phyloP scores from a whole-genome alignment of 2,888 invertebrate species.

The Drosophila ustulata region DNA sequence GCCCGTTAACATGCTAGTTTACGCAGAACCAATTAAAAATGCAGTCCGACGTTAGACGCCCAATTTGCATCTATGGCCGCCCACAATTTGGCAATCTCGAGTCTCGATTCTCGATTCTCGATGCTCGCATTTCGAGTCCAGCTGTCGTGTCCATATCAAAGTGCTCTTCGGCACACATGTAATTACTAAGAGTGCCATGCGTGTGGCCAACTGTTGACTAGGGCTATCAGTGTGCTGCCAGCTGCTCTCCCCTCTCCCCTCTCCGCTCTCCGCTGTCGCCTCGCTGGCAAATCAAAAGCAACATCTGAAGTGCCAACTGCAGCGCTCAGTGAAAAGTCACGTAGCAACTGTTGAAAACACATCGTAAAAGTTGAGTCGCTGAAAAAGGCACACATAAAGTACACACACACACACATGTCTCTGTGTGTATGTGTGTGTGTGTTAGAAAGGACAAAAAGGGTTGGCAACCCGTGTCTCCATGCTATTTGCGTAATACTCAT shows the following conservation, averaged over 20 bases:
- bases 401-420: constrained; percentile 13
- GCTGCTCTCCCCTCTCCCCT: constrained; percentile 3
- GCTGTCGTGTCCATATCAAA: constrained; percentile 41
- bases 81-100: not conserved
- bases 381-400: constrained; percentile 31
- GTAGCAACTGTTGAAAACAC: constrained; percentile 74
- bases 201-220: constrained; percentile 72
- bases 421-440: not conserved
- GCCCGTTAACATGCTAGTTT: constrained; percentile 36
- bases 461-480: constrained; percentile 28
- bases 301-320: constrained; percentile 62
- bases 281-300: constrained; percentile 26
- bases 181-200: constrained; percentile 61
- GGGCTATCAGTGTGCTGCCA: constrained; percentile 47
- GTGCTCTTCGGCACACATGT: constrained; percentile 51
- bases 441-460: constrained; percentile 44
- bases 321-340: constrained; percentile 70
- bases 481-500: constrained; percentile 50
- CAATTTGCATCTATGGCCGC: constrained; percentile 20
- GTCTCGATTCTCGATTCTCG: too few species aligned
- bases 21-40: constrained; percentile 65
- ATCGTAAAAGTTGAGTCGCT: constrained; percentile 71
- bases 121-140: not conserved
- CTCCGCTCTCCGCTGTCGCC: not conserved
- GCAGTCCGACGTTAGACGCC: constrained; percentile 21